A percentile compares a stretch with the other conserved stretches of the same genome.
Conservation (phyloP, 2,797 vertebrate species). For the Scomberomorus guttatus region DNA sequence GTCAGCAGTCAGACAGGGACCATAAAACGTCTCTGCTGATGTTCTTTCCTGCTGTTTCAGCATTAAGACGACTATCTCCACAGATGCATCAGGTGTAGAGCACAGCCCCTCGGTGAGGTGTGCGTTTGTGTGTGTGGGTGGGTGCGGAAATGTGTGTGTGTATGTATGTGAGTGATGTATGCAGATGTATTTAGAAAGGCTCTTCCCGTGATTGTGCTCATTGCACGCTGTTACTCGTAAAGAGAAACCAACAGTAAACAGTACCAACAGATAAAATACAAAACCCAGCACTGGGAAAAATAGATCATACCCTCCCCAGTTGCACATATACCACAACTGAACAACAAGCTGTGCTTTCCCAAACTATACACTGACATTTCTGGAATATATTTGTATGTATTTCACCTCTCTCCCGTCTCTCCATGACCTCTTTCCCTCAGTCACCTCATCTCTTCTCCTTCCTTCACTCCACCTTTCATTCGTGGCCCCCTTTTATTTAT, state of each 20-base stretch:
- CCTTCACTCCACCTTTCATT: not conserved
- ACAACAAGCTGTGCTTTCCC: conserved; percentile 22
- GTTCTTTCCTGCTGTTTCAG: conserved; percentile 62
- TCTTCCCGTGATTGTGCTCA: conserved; percentile 26
- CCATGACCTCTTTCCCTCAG: not conserved
- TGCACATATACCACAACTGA: conserved; percentile 1
- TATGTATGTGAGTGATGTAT: conserved; percentile 34
- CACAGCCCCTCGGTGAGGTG: conserved; percentile 47
- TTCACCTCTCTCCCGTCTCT: not conserved
- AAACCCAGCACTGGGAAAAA: conserved; percentile 2
- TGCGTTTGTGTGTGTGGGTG: conserved; percentile 34
- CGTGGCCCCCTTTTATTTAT: conserved; percentile 13
- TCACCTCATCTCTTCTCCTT: conserved; percentile 8
- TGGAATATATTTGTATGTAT: conserved; percentile 9
- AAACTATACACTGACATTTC: conserved; percentile 32
- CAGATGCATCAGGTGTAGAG: conserved; percentile 71
- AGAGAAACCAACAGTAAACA: conserved; percentile 13
- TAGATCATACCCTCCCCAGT: conserved; percentile 5
- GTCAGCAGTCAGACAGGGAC: conserved; percentile 62
- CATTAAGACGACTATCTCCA: conserved; percentile 40
- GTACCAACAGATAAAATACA: conserved; percentile 1
- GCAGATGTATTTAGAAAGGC: conserved; percentile 38
- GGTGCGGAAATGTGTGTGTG: conserved; percentile 45
- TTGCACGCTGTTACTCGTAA: conserved; percentile 4
- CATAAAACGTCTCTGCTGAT: conserved; percentile 60